Conservation (phyloP, 1,140 invertebrate genomes). For the Cardiocondyla obscurior region DNA sequence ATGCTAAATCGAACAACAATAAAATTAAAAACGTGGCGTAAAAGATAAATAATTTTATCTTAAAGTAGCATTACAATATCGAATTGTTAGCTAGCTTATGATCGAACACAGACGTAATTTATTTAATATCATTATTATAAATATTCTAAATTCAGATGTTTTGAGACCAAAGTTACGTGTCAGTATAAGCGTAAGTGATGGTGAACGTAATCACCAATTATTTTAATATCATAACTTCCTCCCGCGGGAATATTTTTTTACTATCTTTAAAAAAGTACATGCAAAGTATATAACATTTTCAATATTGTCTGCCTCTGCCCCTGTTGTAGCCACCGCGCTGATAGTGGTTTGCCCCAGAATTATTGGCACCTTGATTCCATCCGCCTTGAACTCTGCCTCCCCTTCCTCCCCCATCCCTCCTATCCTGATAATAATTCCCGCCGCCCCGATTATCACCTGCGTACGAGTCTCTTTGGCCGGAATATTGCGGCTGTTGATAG, state of each 20-base stretch:
- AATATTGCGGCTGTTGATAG: conserved; percentile 38
- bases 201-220: background rate
- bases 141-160: conserved; percentile 9
- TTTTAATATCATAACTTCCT: conserved; percentile 18
- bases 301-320: conserved; percentile 64
- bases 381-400: conserved; percentile 80
- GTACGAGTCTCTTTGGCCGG: conserved; percentile 38
- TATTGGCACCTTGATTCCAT: conserved; percentile 77
- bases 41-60: background rate
- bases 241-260: background rate
- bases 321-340: conserved; percentile 74
- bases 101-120: background rate
- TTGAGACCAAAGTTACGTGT: conserved; percentile 15
- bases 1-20: background rate
- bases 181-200: conserved; percentile 25
- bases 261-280: background rate
- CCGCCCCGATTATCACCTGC: conserved; percentile 12
- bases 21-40: background rate
- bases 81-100: background rate
- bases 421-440: conserved; percentile 46
- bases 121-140: background rate
- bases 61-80: background rate
- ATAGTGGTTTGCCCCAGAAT: conserved; percentile 57
- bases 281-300: conserved; percentile 5
- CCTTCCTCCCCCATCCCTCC: conserved; percentile 25